phyloP scores from a whole-genome alignment of 23 tunicate genomes.

The Trididemnum nubilum region DNA sequence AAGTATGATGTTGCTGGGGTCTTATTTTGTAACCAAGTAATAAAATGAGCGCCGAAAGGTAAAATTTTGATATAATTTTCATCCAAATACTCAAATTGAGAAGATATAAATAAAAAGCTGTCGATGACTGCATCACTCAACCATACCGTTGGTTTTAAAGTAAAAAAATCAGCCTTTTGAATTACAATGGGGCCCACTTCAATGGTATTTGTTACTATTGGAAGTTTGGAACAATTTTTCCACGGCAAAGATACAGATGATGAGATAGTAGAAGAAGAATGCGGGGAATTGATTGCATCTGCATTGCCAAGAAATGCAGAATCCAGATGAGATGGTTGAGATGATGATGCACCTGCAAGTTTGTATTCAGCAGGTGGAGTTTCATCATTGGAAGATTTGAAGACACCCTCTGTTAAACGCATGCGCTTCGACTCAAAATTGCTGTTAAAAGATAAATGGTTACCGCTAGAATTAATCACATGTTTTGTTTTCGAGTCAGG shows the following conservation, averaged over 20 bases:
- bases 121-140: background rate
- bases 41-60: background rate
- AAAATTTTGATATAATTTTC: background rate
- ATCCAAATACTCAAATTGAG: background rate
- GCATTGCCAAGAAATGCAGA: too few species aligned
- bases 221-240: background rate
- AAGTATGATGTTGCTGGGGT: background rate
- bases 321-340: too few species aligned
- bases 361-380: too few species aligned
- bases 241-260: too few species aligned
- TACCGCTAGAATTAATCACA: background rate
- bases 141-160: background rate
- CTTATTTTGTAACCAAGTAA: background rate
- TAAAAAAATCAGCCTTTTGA: background rate
- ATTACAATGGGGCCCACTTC: background rate
- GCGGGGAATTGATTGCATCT: background rate
- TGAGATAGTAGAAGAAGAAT: background rate
- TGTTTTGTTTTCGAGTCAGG: background rate
- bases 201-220: background rate
- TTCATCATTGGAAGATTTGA: too few species aligned
- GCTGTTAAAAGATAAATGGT: too few species aligned
- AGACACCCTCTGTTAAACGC: too few species aligned
- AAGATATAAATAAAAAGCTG: background rate
- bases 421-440: too few species aligned
- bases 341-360: too few species aligned